These are phyloP conservation scores for Ophion costatus DNA, from an alignment of 2,888 invertebrate species.

Conservation along the genomic window DNA sequence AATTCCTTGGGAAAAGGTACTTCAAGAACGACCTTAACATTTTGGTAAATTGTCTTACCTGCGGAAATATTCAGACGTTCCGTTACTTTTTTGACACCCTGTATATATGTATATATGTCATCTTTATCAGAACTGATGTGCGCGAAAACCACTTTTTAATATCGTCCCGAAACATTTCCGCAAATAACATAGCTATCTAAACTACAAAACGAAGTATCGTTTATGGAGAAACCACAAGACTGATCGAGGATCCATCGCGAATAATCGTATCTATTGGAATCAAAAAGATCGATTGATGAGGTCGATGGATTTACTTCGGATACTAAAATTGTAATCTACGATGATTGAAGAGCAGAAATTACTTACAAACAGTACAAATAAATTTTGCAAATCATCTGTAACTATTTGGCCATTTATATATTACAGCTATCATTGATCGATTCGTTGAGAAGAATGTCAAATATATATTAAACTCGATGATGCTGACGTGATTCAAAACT, in stretches of 20 bases:
- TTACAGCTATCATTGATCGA: constrained; percentile 4
- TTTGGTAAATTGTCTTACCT: too few species aligned
- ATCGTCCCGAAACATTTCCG: constrained; percentile 71
- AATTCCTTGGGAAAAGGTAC: too few species aligned
- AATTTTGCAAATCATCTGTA: not conserved
- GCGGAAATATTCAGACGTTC: too few species aligned
- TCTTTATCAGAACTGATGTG: constrained; percentile 62
- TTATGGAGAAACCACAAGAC: not conserved
- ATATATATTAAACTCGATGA: constrained; percentile 27
- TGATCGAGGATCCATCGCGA: constrained; percentile 10
- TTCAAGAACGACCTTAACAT: too few species aligned
- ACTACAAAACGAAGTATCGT: constrained; percentile 52
- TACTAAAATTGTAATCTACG: not conserved
- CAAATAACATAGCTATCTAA: constrained; percentile 65
- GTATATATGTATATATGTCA: not conserved
- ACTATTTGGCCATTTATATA: not conserved
- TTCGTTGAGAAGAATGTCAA: constrained; percentile 8
- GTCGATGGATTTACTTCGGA: not conserved
- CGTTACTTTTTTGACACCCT: too few species aligned
- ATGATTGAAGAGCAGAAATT: not conserved
- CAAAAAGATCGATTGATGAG: not conserved
- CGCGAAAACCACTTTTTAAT: constrained; percentile 76
- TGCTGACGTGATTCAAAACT: constrained; percentile 3
- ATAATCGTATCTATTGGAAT: not conserved
- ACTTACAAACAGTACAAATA: not conserved